Conservation (phyloP, 1,140 invertebrate genomes). For the Danaus plexippus region DNA sequence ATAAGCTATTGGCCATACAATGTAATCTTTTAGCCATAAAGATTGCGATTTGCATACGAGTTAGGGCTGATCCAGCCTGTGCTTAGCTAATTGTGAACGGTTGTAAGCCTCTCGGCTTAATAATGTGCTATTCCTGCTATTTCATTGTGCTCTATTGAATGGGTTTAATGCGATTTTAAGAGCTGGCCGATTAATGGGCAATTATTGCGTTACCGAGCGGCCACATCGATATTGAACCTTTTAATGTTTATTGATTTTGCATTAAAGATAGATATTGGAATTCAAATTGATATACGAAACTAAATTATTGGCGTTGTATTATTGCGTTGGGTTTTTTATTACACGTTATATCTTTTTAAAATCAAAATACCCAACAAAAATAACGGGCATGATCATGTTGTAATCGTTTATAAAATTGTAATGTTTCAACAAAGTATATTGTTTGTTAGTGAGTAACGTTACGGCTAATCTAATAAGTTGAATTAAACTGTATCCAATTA, state of each 20-base stretch:
- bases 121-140: slow-evolving; percentile 60
- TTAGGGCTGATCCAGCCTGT: slow-evolving; percentile 36
- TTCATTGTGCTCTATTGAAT: slow-evolving; percentile 58
- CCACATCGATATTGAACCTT: slow-evolving; percentile 23
- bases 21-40: slow-evolving; percentile 69
- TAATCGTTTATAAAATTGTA: no score
- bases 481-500: slow-evolving; percentile 18
- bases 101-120: slow-evolving; percentile 38
- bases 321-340: not conserved
- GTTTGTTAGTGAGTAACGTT: slow-evolving; percentile 8
- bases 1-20: slow-evolving; percentile 63
- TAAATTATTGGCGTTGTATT: not conserved
- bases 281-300: slow-evolving; percentile 8
- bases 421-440: not conserved
- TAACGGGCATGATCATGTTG: no score
- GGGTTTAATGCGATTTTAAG: slow-evolving; percentile 51
- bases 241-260: slow-evolving; percentile 4
- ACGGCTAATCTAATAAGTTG: slow-evolving; percentile 10
- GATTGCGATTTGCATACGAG: slow-evolving; percentile 60
- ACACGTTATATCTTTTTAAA: not conserved
- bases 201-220: slow-evolving; percentile 36
- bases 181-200: slow-evolving; percentile 52
- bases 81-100: slow-evolving; percentile 53
- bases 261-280: slow-evolving; percentile 3
- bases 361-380: no score